Conservation (phyloP, 2,797 vertebrate species). For the Acipenser transmontanus region DNA sequence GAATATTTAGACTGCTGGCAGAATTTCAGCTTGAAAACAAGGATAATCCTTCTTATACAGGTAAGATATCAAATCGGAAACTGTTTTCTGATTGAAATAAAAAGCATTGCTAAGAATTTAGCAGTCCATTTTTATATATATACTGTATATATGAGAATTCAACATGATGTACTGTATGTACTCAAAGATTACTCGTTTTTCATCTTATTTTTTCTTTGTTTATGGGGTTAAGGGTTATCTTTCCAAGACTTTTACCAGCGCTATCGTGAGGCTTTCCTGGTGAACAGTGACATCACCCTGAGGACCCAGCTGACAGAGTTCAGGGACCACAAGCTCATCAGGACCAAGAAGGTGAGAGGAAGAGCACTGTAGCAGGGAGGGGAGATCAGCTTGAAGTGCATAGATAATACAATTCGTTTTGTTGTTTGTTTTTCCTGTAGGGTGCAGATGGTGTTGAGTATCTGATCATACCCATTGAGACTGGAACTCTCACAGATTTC, state of each 20-base stretch:
- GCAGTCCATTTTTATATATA: no score
- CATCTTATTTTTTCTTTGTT: background rate
- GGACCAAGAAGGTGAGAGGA: slow-evolving; percentile 78
- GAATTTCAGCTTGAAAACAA: slow-evolving; percentile 88
- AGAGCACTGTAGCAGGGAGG: background rate
- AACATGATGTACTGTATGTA: no score
- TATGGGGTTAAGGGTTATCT: slow-evolving; percentile 69
- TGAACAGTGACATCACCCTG: slow-evolving; percentile 91
- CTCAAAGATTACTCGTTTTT: no score
- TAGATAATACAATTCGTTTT: background rate
- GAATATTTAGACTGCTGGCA: slow-evolving; percentile 88
- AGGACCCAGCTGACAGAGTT: slow-evolving; percentile 96
- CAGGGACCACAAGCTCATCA: slow-evolving; percentile 91
- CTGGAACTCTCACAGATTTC: slow-evolving; percentile 75
- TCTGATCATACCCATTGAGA: slow-evolving; percentile 80
- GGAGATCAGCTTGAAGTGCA: background rate
- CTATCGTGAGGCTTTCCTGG: slow-evolving; percentile 90
- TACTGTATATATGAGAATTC: no score
- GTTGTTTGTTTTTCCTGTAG: slow-evolving; percentile 50
- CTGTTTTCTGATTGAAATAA: no score
- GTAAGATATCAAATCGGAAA: slow-evolving; percentile 33
- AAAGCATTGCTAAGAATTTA: background rate
- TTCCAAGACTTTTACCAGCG: slow-evolving; percentile 98
- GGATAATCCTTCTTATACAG: slow-evolving; percentile 83
- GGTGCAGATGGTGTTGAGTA: slow-evolving; percentile 89